Evolutionary conservation across 2,888 invertebrate genomes (phyloP).

Genomic region (Entomobrya proxima): DNA sequence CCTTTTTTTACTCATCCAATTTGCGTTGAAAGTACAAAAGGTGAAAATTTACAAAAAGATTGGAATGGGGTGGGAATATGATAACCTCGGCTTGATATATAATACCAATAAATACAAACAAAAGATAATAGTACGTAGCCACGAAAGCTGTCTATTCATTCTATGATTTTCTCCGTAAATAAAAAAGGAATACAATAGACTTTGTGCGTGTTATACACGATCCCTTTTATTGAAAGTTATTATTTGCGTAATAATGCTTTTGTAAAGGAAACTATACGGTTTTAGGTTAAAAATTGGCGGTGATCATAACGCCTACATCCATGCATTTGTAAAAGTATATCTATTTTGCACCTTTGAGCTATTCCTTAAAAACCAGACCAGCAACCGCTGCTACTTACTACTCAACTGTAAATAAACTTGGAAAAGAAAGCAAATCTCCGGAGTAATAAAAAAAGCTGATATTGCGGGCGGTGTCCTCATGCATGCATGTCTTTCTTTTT

Average conservation of each 20-base stretch:
- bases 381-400: no score
- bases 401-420: not conserved
- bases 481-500: conserved; percentile 3
- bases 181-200: not conserved
- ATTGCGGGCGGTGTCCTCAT: conserved; percentile 18
- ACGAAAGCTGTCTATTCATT: conserved; percentile 23
- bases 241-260: not conserved
- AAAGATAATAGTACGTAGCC: conserved; percentile 46
- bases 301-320: no score
- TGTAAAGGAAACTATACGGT: not conserved
- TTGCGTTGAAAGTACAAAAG: not conserved
- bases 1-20: not conserved
- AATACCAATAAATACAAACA: not conserved
- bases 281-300: no score
- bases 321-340: no score
- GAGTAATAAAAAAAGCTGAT: conserved; percentile 72
- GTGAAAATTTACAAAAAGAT: not conserved
- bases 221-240: conserved; percentile 38
- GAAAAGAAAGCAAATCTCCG: conserved; percentile 64
- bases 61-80: not conserved
- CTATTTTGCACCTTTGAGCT: no score
- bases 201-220: conserved; percentile 8
- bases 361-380: no score
- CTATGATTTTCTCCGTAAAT: not conserved
- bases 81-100: no score